Conservation (phyloP, 2,113 vertebrate species). For the Paramormyrops kingsleyae region DNA sequence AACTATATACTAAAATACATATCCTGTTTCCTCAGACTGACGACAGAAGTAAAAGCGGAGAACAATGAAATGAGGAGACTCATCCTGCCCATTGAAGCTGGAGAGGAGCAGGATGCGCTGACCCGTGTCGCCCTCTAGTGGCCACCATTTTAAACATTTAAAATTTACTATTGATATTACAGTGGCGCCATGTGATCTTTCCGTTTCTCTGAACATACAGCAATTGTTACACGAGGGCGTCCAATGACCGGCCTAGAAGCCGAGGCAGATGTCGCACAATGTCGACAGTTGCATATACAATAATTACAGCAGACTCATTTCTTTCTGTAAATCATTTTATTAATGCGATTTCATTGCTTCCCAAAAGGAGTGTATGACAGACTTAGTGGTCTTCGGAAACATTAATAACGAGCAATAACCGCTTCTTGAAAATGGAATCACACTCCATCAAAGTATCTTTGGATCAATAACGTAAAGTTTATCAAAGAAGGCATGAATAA, state of each 20-base stretch:
- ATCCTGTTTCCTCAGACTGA: constrained; percentile 39
- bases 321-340: not conserved
- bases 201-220: not conserved
- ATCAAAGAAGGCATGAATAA: not conserved
- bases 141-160: not conserved
- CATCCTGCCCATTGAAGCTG: constrained; percentile 49
- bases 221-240: not conserved
- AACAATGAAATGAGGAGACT: constrained; percentile 34
- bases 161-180: not conserved
- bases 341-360: constrained; percentile 8
- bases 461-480: not conserved
- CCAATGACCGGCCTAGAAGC: not conserved
- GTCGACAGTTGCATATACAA: not conserved
- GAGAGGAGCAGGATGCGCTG: constrained; percentile 52
- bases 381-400: constrained; percentile 4
- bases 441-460: not conserved
- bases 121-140: constrained; percentile 48
- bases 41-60: constrained; percentile 26
- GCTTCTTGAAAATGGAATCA: not conserved
- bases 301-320: not conserved
- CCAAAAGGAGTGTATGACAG: not conserved
- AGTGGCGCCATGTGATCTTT: not conserved
- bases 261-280: not conserved
- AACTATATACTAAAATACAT: constrained; percentile 46
- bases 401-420: not conserved